A percentile compares a stretch with the other conserved stretches of the same genome.
Evolutionary conservation across 2,797 vertebrate genomes (phyloP).

Genomic region (Taeniopygia guttata): DNA sequence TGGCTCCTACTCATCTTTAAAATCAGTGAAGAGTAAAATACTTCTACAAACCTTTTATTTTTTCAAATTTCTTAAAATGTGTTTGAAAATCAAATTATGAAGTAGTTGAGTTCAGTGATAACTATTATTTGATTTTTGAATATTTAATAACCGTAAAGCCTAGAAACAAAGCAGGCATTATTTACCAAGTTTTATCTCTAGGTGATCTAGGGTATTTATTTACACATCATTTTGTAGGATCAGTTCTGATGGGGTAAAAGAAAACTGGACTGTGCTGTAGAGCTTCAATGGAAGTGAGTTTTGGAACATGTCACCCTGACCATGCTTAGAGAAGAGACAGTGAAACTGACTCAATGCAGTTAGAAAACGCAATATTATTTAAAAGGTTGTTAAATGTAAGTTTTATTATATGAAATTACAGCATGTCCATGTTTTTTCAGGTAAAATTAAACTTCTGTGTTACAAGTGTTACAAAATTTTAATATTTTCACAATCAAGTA

Average conservation of each 20-base stretch:
- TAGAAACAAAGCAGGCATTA: not conserved
- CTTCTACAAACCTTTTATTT: not conserved
- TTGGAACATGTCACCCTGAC: not conserved
- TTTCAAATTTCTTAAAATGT: not conserved
- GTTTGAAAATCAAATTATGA: not conserved
- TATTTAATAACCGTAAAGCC: not conserved
- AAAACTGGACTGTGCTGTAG: not conserved
- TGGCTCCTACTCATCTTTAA: not conserved
- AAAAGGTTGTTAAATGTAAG: not conserved
- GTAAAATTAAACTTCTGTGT: not conserved
- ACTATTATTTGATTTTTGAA: not conserved
- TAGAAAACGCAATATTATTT: not conserved
- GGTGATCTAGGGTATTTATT: not conserved
- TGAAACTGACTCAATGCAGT: not conserved
- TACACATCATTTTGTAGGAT: not conserved
- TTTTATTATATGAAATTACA: not conserved
- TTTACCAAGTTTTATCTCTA: not conserved
- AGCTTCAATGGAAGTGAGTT: not conserved
- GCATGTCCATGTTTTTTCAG: not conserved
- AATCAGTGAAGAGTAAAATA: not conserved
- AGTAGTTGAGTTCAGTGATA: not conserved
- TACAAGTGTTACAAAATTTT: not conserved
- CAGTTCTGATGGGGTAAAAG: not conserved
- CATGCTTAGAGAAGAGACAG: not conserved
- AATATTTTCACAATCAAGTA: not conserved